Conservation (phyloP, 2,113 vertebrate species). For the Saimiri boliviensis region DNA sequence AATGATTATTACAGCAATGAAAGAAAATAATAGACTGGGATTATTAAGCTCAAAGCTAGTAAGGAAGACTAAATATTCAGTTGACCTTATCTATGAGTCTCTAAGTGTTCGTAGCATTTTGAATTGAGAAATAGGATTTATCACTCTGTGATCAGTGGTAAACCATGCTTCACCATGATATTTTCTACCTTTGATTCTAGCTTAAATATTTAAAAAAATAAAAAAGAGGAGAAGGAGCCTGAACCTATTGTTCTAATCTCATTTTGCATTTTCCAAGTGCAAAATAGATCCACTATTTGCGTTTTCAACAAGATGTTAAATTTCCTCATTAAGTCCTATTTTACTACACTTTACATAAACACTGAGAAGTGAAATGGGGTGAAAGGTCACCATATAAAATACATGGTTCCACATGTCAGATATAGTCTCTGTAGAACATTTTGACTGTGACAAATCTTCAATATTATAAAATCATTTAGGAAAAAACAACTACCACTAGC, state of each 20-base stretch:
- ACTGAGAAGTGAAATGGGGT: not conserved
- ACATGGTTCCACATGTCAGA: not conserved
- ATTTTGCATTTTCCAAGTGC: not conserved
- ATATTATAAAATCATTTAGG: slow-evolving; percentile 58
- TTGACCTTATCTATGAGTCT: not conserved
- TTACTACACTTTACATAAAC: not conserved
- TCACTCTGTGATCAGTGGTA: not conserved
- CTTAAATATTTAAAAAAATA: not conserved
- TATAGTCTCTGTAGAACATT: not conserved
- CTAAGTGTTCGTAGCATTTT: not conserved
- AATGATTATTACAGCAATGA: not conserved
- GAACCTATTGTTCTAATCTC: not conserved
- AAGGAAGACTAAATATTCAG: not conserved
- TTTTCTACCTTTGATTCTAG: not conserved
- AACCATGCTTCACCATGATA: not conserved
- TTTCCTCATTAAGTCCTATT: not conserved
- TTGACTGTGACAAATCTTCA: slow-evolving; percentile 9
- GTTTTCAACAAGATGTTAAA: not conserved
- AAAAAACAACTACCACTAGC: not conserved
- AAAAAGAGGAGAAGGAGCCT: not conserved
- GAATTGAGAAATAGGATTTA: not conserved
- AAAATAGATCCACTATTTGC: not conserved
- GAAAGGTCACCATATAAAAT: not conserved
- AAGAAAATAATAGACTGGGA: not conserved
- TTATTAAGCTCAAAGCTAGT: not conserved